Evolutionary conservation across 2,888 invertebrate species (phyloP).

Genomic region (Tromatobia lineatoria): DNA sequence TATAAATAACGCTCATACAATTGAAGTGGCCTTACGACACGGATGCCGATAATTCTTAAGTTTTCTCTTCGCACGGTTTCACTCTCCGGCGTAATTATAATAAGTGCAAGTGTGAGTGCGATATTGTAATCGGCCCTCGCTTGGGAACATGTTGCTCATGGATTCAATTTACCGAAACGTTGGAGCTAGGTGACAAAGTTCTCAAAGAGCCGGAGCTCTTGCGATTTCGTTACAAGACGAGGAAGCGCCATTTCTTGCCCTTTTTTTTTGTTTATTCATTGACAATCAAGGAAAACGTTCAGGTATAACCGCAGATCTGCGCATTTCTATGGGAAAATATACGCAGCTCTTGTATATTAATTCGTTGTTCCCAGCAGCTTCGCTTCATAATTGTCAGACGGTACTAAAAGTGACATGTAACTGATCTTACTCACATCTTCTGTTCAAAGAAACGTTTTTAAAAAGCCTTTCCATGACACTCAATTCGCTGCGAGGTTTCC

Average conservation of each 20-base stretch:
- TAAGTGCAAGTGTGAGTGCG: conserved; percentile 43
- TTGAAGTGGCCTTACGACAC: conserved; percentile 66
- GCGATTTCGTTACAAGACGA: conserved; percentile 2
- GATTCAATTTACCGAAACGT: background rate
- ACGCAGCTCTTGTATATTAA: conserved; percentile 5
- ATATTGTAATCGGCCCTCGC: conserved; percentile 44
- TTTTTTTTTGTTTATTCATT: background rate
- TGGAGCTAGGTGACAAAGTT: background rate
- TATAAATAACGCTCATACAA: conserved; percentile 49
- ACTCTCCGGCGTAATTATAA: conserved; percentile 63
- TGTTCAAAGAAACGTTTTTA: background rate
- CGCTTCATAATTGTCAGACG: background rate
- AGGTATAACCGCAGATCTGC: background rate
- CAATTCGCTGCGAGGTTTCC: conserved; percentile 3
- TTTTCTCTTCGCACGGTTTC: conserved; percentile 75
- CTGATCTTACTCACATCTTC: background rate
- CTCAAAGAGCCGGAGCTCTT: background rate
- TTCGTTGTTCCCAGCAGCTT: background rate
- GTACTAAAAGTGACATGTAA: background rate
- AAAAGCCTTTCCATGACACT: background rate
- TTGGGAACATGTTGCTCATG: background rate
- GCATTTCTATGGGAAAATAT: background rate
- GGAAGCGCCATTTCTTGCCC: background rate
- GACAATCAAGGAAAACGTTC: background rate
- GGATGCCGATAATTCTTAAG: conserved; percentile 63